phyloP scores from a whole-genome alignment of 1,140 invertebrate species.

The Venustaconcha ellipsiformis region DNA sequence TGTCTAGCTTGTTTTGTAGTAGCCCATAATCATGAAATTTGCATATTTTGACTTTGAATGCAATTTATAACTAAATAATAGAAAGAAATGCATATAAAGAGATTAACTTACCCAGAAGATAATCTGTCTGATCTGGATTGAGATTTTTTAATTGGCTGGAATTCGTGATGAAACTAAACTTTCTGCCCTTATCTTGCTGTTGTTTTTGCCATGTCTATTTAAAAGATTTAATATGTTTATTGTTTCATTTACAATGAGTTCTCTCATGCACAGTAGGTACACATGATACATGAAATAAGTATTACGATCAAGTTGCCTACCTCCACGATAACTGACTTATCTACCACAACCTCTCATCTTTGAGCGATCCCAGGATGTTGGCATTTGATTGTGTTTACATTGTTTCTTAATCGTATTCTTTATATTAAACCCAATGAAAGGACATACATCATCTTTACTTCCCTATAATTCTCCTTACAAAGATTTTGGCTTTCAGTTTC shows the following conservation, averaged over 20 bases:
- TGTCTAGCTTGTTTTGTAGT: too few relatives aligned
- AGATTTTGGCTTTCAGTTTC: too few relatives aligned
- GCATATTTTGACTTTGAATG: not conserved
- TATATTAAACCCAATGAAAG: too few relatives aligned
- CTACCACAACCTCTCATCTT: too few relatives aligned
- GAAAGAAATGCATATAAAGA: not conserved
- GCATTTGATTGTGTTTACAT: too few relatives aligned
- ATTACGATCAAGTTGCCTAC: not conserved
- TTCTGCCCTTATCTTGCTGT: constrained; percentile 45
- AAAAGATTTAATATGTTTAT: not conserved
- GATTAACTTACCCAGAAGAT: constrained; percentile 56
- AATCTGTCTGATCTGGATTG: constrained; percentile 72
- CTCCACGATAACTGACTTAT: too few relatives aligned
- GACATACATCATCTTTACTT: too few relatives aligned
- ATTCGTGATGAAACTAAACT: constrained; percentile 70
- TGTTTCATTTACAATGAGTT: not conserved
- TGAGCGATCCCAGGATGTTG: too few relatives aligned
- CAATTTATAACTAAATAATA: not conserved
- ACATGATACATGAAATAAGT: not conserved
- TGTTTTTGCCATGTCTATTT: constrained; percentile 55
- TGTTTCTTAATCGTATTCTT: too few relatives aligned
- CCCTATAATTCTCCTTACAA: too few relatives aligned
- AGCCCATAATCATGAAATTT: too few relatives aligned
- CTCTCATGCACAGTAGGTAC: not conserved
- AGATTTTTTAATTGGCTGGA: constrained; percentile 66